Percentiles rank a stretch among this genome's conserved stretches.
phyloP scores from a whole-genome alignment of 1,140 invertebrate species.

The Lordiphosa stackelbergi region DNA sequence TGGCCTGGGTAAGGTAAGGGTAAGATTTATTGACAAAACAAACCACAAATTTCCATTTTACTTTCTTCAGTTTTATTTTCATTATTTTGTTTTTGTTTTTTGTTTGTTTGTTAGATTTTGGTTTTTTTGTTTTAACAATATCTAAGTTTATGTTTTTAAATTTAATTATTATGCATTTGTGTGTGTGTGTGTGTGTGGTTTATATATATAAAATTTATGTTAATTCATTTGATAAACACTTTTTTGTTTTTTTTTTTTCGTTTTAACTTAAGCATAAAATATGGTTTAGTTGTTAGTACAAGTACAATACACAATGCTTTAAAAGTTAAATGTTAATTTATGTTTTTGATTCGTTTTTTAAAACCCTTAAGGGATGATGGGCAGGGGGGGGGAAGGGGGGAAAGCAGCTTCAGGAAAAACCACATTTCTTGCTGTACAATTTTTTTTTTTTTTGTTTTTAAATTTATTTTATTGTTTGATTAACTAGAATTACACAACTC shows the following conservation, averaged over 20 bases:
- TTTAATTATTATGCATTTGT: conserved; percentile 7
- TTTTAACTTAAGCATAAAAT: conserved; percentile 50
- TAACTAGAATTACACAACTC: conserved; percentile 17
- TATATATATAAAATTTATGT: conserved; percentile 17
- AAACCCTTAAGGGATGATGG: no score
- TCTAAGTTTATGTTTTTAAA: not conserved
- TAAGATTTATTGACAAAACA: not conserved
- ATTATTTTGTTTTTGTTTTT: conserved; percentile 19
- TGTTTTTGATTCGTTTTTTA: conserved; percentile 14
- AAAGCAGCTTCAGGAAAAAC: no score
- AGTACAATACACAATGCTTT: conserved; percentile 23
- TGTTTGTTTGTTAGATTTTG: conserved; percentile 6
- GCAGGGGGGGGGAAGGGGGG: no score
- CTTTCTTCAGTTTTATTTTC: conserved; percentile 13
- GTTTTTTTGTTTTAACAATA: conserved; percentile 3
- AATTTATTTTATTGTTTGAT: not conserved
- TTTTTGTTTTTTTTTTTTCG: conserved; percentile 18
- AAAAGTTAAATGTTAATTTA: conserved; percentile 9
- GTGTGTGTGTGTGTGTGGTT: conserved; percentile 8
- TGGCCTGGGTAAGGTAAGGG: conserved; percentile 28
- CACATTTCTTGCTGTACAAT: not conserved
- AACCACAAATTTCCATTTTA: no score
- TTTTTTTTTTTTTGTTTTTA: not conserved
- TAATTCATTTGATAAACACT: conserved; percentile 31
- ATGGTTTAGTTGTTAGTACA: conserved; percentile 44